Evolutionary conservation across 2,113 vertebrate genomes (phyloP).

Genomic region (Bostrychus sinensis): DNA sequence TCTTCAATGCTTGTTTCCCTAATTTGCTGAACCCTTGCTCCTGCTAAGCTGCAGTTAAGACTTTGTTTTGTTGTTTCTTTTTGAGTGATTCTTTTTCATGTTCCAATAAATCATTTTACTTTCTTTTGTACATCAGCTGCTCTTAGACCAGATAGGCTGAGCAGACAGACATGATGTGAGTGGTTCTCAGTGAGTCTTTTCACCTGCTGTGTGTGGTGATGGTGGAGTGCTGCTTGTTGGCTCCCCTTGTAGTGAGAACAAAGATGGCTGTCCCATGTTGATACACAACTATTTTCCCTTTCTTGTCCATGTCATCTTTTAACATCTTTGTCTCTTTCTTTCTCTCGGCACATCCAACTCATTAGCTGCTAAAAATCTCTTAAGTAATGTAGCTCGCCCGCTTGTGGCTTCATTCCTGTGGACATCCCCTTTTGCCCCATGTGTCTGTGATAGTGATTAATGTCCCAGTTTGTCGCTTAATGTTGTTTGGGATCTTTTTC

Average conservation of each 20-base stretch:
- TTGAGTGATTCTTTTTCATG: conserved; percentile 92
- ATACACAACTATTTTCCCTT: conserved; percentile 84
- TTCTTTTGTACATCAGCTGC: conserved; percentile 99
- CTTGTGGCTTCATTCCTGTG: conserved; percentile 90
- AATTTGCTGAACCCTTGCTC: conserved; percentile 99
- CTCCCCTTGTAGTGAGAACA: conserved; percentile 88
- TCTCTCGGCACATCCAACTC: conserved; percentile 80
- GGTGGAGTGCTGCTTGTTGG: conserved; percentile 80
- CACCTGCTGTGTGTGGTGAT: conserved; percentile 93
- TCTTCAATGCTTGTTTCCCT: conserved; percentile 88
- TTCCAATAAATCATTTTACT: conserved; percentile 99
- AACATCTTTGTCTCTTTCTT: conserved; percentile 74
- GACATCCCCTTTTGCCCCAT: conserved; percentile 86
- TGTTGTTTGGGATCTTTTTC: conserved; percentile 98
- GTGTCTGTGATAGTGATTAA: conserved; percentile 77
- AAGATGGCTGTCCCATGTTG: conserved; percentile 93
- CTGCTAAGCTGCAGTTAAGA: conserved; percentile 90
- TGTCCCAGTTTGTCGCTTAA: conserved; percentile 75
- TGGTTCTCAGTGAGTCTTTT: conserved; percentile 99
- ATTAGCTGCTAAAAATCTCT: conserved; percentile 86
- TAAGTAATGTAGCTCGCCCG: conserved; percentile 90
- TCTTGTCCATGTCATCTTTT: conserved; percentile 78
- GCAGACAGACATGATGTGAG: conserved; percentile 99
- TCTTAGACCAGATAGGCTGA: conserved; percentile 99
- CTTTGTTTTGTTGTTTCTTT: conserved; percentile 80